Percentiles rank a stretch among this genome's conserved stretches.
Evolutionary conservation across 2,797 vertebrate genomes (phyloP).

Genomic region (Novumbra hubbsi): DNA sequence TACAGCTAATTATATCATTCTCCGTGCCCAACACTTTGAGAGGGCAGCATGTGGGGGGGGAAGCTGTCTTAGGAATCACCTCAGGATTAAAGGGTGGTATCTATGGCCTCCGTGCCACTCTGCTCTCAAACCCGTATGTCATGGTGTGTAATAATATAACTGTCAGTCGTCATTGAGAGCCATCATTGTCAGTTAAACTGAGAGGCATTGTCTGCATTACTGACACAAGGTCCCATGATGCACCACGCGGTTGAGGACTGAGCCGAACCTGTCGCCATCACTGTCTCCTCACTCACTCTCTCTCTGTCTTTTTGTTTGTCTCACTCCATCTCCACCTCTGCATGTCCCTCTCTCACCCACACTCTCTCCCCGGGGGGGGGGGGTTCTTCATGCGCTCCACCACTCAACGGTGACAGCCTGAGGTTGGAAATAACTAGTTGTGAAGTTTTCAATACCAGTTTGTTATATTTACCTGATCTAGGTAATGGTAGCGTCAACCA

Average conservation of each 20-base stretch:
- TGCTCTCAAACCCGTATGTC: constrained; percentile 57
- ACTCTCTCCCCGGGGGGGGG: constrained; percentile 54
- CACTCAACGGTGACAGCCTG: constrained; percentile 67
- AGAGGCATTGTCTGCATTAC: constrained; percentile 68
- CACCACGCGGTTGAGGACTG: constrained; percentile 56
- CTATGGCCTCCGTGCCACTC: constrained; percentile 40
- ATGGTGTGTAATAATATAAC: constrained; percentile 68
- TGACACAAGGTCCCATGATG: constrained; percentile 66
- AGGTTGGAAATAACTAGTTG: too few species aligned
- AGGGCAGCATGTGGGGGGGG: constrained; percentile 17
- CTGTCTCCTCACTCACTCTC: constrained; percentile 46
- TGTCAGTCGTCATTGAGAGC: constrained; percentile 61
- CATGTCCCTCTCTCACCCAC: constrained; percentile 38
- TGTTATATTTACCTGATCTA: too few species aligned
- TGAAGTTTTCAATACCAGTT: too few species aligned
- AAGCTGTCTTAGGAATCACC: constrained; percentile 24
- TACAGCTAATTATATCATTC: constrained; percentile 44
- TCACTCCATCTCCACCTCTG: constrained; percentile 48
- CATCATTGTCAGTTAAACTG: constrained; percentile 40
- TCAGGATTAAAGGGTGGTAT: constrained; percentile 46
- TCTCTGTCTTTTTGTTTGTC: constrained; percentile 44
- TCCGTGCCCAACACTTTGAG: constrained; percentile 37
- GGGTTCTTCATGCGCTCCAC: constrained; percentile 74
- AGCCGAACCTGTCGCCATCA: constrained; percentile 53
- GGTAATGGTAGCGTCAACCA: too few species aligned